phyloP scores from a whole-genome alignment of 1,140 invertebrate genomes.

The Drosophila kanapiae region DNA sequence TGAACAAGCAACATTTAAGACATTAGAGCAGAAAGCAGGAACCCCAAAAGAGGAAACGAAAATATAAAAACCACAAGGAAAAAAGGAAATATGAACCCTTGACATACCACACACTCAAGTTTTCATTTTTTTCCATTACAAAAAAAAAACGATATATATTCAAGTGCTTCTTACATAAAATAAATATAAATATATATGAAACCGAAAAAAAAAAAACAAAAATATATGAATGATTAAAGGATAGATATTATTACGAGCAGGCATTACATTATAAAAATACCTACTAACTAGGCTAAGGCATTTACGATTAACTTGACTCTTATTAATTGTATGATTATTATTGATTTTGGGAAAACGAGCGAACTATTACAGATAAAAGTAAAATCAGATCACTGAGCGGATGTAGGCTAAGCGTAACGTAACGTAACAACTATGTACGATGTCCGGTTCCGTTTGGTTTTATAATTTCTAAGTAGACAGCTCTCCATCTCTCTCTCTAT shows the following conservation, averaged over 20 bases:
- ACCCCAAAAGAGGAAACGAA: neutral
- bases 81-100: constrained; percentile 25
- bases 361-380: constrained; percentile 67
- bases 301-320: constrained; percentile 62
- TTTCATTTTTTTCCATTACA: constrained; percentile 80
- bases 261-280: constrained; percentile 66
- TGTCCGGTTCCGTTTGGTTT: constrained; percentile 62
- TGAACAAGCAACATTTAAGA: constrained; percentile 57
- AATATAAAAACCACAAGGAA: constrained; percentile 9
- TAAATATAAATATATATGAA: constrained; percentile 64
- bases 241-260: constrained; percentile 68
- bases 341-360: constrained; percentile 51
- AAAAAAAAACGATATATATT: constrained; percentile 80
- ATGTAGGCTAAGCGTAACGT: constrained; percentile 12
- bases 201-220: constrained; percentile 11
- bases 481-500: constrained; percentile 40
- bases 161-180: constrained; percentile 85
- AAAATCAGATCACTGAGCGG: constrained; percentile 29
- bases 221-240: constrained; percentile 62
- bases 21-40: constrained; percentile 51
- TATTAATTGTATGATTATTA: constrained; percentile 45
- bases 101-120: constrained; percentile 50
- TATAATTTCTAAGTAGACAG: constrained; percentile 76
- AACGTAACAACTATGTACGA: constrained; percentile 24
- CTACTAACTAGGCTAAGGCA: constrained; percentile 75